Evolutionary conservation across 30 jellyfish, hydroid and myxozoan species (phyloP).

Genomic region (Aurelia sp.): DNA sequence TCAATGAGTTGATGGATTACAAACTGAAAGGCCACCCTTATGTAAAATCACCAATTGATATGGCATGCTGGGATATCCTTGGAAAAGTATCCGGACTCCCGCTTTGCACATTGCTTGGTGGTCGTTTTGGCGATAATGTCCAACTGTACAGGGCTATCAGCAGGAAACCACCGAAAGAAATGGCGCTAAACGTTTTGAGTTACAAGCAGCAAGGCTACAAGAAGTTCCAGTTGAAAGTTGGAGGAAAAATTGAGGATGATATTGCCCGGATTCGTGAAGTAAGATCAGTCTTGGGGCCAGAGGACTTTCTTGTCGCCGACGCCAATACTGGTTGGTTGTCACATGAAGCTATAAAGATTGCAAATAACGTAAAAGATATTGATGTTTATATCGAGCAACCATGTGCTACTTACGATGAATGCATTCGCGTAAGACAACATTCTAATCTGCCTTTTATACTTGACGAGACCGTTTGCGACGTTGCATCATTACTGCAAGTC

Average conservation of each 20-base stretch:
- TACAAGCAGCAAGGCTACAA: conserved; percentile 47
- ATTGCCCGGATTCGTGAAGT: conserved; percentile 63
- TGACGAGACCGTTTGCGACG: conserved; percentile 55
- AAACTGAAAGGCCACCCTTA: conserved; percentile 69
- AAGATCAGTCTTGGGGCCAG: conserved; percentile 48
- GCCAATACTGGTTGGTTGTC: conserved; percentile 77
- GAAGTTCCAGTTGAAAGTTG: conserved; percentile 65
- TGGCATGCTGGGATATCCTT: conserved; percentile 73
- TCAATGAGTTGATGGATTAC: conserved; percentile 61
- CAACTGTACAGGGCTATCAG: conserved; percentile 67
- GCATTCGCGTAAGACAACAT: conserved; percentile 61
- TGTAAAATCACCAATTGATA: conserved; percentile 70
- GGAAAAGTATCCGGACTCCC: conserved; percentile 58
- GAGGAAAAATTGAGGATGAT: conserved; percentile 58
- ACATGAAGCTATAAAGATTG: conserved; percentile 58
- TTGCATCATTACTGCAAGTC: conserved; percentile 37
- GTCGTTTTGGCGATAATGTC: conserved; percentile 55
- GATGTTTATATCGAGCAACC: conserved; percentile 74
- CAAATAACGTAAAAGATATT: conserved; percentile 47
- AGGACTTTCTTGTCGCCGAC: conserved; percentile 61
- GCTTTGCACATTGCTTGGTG: conserved; percentile 61
- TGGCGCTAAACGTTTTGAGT: conserved; percentile 51
- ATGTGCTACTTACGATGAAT: conserved; percentile 67
- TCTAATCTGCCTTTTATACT: conserved; percentile 53
- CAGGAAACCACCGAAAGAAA: conserved; percentile 31